Evolutionary conservation across 1,140 invertebrate species (phyloP).

Genomic region (Drosophila rufa): DNA sequence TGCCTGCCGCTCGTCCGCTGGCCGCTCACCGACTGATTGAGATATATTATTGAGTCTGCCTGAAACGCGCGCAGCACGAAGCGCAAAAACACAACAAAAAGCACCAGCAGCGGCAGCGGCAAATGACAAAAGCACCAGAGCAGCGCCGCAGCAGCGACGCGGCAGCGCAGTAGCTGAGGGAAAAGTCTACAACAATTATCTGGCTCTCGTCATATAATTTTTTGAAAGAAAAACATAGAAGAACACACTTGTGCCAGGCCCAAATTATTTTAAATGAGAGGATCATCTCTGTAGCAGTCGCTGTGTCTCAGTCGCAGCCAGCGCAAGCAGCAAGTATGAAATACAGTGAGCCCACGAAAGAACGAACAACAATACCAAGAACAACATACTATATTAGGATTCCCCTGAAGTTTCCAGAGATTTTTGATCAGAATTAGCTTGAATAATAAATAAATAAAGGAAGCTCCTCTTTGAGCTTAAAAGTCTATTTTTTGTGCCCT

Average conservation of each 20-base stretch:
- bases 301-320: slow-evolving; percentile 24
- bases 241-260: slow-evolving; percentile 8
- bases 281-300: slow-evolving; percentile 36
- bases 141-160: slow-evolving; percentile 15
- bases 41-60: slow-evolving; percentile 64
- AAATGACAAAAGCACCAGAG: slow-evolving; percentile 40
- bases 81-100: slow-evolving; percentile 43
- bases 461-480: no score
- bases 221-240: slow-evolving; percentile 26
- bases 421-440: neutral
- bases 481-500: no score
- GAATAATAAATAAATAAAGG: neutral
- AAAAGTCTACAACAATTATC: slow-evolving; percentile 27
- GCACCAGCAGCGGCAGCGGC: slow-evolving; percentile 24
- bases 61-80: slow-evolving; percentile 45
- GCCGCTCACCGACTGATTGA: slow-evolving; percentile 69
- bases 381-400: neutral
- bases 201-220: slow-evolving; percentile 45
- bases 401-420: no score
- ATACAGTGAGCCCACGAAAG: neutral
- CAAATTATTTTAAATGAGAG: slow-evolving; percentile 33
- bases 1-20: slow-evolving; percentile 46
- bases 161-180: slow-evolving; percentile 2
- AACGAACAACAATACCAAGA: neutral
- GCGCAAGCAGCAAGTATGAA: slow-evolving; percentile 14